A percentile compares a stretch with the other conserved stretches of the same genome.
Evolutionary conservation across 2,113 vertebrate genomes (phyloP).

Genomic region (Nansenia antarctica): DNA sequence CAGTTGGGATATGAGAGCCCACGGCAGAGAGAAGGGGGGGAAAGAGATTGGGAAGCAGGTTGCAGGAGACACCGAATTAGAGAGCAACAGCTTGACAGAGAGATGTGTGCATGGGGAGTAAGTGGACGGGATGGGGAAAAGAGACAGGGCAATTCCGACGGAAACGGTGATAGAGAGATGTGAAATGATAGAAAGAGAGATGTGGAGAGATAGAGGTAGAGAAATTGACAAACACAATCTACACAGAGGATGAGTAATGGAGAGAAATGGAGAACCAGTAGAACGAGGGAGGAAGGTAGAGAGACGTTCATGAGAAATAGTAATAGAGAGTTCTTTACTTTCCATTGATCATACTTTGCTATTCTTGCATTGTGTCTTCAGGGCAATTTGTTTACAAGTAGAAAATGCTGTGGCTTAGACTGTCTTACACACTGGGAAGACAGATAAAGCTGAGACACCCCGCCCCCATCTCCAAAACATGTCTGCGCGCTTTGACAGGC

Average conservation of each 20-base stretch:
- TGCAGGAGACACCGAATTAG: neutral
- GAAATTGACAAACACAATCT: neutral
- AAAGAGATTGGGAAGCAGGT: neutral
- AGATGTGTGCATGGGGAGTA: slow-evolving; percentile 13
- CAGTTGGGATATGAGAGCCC: neutral
- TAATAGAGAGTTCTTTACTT: neutral
- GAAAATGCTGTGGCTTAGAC: neutral
- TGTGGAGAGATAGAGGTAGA: neutral
- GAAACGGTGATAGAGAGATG: slow-evolving; percentile 53
- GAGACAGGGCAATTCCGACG: slow-evolving; percentile 12
- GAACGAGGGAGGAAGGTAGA: neutral
- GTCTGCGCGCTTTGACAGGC: slow-evolving; percentile 26
- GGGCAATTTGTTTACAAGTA: neutral
- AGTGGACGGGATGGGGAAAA: slow-evolving; percentile 22
- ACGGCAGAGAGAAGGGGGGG: neutral
- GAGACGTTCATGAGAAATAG: slow-evolving; percentile 1
- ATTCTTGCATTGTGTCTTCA: neutral
- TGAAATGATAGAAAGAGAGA: slow-evolving; percentile 33
- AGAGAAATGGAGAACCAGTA: neutral
- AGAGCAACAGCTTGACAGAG: neutral
- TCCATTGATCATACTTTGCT: neutral
- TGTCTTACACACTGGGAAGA: neutral
- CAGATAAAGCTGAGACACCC: neutral
- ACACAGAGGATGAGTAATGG: neutral
- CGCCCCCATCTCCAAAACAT: slow-evolving; percentile 31